Percentiles rank a stretch among this genome's conserved stretches.
These are phyloP conservation scores for Mylabris phalerata DNA, from an alignment of 1,140 invertebrate species.

Conservation along the genomic window DNA sequence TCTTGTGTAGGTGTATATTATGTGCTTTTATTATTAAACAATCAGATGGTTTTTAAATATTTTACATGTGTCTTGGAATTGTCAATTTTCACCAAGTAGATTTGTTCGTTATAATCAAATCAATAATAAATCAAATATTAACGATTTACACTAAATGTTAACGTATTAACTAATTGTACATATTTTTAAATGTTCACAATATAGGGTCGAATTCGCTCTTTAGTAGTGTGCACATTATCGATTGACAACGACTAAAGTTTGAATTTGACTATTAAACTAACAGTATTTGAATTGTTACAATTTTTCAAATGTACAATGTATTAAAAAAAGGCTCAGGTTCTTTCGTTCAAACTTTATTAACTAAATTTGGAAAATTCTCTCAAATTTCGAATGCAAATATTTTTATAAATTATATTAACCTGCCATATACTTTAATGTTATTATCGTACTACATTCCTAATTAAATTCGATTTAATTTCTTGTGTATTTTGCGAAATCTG, in stretches of 20 bases:
- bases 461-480: background rate
- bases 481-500: background rate
- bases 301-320: background rate
- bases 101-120: constrained; percentile 2
- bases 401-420: constrained; percentile 9
- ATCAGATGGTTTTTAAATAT: no score
- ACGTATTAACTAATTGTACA: background rate
- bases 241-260: no score
- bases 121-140: constrained; percentile 1
- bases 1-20: no score
- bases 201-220: no score
- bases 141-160: constrained; percentile 6
- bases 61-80: constrained; percentile 9
- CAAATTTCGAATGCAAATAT: background rate
- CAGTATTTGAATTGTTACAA: no score
- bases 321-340: constrained; percentile 11
- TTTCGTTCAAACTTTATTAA: background rate
- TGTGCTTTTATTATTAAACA: no score
- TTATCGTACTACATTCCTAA: background rate
- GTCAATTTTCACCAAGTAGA: constrained; percentile 3
- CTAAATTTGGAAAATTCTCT: background rate
- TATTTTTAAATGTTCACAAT: background rate
- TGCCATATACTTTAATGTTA: background rate
- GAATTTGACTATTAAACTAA: no score
- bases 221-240: no score